A percentile compares a stretch with the other conserved stretches of the same genome.
Conservation (phyloP, 2,797 vertebrate species). For the Anguilla marmorata region DNA sequence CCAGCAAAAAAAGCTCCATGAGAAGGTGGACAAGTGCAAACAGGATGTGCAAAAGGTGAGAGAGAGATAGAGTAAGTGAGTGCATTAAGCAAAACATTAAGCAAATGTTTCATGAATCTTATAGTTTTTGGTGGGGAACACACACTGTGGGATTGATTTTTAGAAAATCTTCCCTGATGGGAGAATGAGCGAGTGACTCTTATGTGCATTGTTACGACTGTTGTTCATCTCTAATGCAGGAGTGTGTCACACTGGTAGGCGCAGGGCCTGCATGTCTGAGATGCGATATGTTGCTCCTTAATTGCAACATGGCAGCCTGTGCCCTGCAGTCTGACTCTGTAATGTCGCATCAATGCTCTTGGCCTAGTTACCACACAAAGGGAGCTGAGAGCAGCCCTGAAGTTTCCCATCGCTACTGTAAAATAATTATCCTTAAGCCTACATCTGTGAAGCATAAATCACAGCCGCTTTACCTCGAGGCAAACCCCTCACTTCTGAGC, state of each 20-base stretch:
- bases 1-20: conserved; percentile 92
- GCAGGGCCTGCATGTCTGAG: neutral
- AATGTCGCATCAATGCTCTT: conserved; percentile 20
- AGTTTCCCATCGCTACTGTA: conserved; percentile 6
- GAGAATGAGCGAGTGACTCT: neutral
- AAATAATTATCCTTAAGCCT: conserved; percentile 34
- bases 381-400: conserved; percentile 19
- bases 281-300: conserved; percentile 21
- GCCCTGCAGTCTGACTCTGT: conserved; percentile 23
- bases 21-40: conserved; percentile 96
- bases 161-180: neutral
- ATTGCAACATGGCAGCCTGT: conserved; percentile 27
- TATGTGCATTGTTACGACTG: too few relatives aligned
- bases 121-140: neutral
- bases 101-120: neutral
- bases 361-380: conserved; percentile 31
- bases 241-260: neutral
- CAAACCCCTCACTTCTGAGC: neutral
- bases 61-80: neutral
- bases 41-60: conserved; percentile 91
- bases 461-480: conserved; percentile 24
- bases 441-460: conserved; percentile 23
- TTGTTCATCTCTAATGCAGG: neutral
- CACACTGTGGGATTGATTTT: neutral
- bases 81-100: neutral